These are phyloP conservation scores for Philereme transversata DNA, from an alignment of 2,888 invertebrate species.

Conservation along the genomic window DNA sequence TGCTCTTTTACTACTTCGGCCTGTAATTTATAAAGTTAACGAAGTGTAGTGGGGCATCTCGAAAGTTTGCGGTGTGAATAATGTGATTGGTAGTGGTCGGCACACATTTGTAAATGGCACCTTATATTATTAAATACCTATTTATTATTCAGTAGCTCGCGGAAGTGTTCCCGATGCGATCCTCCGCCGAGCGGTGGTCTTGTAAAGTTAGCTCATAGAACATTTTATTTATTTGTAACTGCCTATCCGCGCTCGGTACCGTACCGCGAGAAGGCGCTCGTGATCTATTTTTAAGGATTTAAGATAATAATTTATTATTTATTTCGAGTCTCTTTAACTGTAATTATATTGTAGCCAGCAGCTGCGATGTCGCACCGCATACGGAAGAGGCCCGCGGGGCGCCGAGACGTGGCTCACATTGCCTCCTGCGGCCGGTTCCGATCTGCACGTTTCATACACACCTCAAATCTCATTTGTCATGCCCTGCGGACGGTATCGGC, in stretches of 20 bases:
- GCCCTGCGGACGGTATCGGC: slow-evolving; percentile 54
- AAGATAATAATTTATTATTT: slow-evolving; percentile 85
- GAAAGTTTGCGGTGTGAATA: slow-evolving; percentile 82
- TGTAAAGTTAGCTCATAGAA: slow-evolving; percentile 83
- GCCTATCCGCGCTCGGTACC: slow-evolving; percentile 82
- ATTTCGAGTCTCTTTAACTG: slow-evolving; percentile 83
- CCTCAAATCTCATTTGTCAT: slow-evolving; percentile 37
- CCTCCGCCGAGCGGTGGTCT: slow-evolving; percentile 83
- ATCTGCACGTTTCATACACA: slow-evolving; percentile 42
- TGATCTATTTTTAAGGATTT: slow-evolving; percentile 84
- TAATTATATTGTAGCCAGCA: slow-evolving; percentile 75
- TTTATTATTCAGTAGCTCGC: slow-evolving; percentile 79
- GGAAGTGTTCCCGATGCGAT: slow-evolving; percentile 82
- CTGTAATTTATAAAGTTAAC: slow-evolving; percentile 76
- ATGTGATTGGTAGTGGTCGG: slow-evolving; percentile 77
- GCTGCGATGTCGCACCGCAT: slow-evolving; percentile 80
- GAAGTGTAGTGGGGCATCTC: slow-evolving; percentile 82
- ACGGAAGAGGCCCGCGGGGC: slow-evolving; percentile 75
- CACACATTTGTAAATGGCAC: slow-evolving; percentile 83
- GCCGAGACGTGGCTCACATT: slow-evolving; percentile 74
- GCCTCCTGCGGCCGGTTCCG: slow-evolving; percentile 54
- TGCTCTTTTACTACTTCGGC: slow-evolving; percentile 74
- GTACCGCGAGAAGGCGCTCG: slow-evolving; percentile 84
- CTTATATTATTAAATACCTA: slow-evolving; percentile 79
- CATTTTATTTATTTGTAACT: slow-evolving; percentile 82